A percentile compares a stretch with the other conserved stretches of the same genome.
phyloP scores from a whole-genome alignment of 2,113 vertebrate genomes.

The Todiramphus chloris region DNA sequence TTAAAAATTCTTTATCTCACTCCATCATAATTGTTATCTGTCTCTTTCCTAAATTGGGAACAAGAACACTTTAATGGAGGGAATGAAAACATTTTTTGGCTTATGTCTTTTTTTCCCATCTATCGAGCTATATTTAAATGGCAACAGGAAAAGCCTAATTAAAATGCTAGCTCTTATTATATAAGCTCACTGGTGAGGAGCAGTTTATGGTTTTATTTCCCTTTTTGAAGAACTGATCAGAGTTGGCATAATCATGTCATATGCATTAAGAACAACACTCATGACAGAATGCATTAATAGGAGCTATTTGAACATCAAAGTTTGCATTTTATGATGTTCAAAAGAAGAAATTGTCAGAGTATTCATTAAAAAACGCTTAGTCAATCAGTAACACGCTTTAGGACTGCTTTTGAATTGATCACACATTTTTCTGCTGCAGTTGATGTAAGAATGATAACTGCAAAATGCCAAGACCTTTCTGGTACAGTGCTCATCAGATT shows the following conservation, averaged over 20 bases:
- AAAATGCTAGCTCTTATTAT: not conserved
- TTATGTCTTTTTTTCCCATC: not conserved
- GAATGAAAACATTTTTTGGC: constrained; percentile 3
- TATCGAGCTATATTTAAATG: not conserved
- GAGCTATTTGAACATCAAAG: not conserved
- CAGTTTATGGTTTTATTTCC: not conserved
- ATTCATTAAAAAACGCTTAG: constrained; percentile 1
- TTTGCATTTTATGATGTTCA: not conserved
- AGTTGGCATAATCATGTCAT: not conserved
- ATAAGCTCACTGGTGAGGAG: not conserved
- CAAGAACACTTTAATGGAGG: not conserved
- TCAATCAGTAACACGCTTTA: not conserved
- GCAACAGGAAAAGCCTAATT: not conserved
- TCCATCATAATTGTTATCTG: not conserved
- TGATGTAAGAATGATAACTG: not conserved
- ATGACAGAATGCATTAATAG: not conserved
- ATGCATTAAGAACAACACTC: not conserved
- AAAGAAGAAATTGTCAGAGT: not conserved
- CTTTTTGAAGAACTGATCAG: not conserved
- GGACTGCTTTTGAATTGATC: not conserved
- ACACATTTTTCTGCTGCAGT: not conserved
- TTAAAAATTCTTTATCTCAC: not conserved
- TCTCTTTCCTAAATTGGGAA: not conserved
- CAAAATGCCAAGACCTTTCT: not conserved
- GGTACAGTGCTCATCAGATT: not conserved